Conservation (phyloP, 2,113 vertebrate species). For the Plecturocebus donacophilus region DNA sequence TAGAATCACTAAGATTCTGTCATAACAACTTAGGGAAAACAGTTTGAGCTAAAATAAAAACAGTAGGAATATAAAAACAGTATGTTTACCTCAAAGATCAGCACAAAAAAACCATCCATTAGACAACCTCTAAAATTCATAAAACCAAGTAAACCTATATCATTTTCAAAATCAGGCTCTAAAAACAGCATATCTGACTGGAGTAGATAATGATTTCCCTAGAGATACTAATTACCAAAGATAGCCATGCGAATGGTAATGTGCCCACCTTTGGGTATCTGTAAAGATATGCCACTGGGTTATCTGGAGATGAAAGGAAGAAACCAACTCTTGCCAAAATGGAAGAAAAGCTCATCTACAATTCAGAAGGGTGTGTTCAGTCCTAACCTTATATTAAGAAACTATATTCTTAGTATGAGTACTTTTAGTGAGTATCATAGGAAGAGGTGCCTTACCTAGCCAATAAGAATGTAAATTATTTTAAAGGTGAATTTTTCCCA, state of each 20-base stretch:
- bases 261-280: neutral
- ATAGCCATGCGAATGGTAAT: neutral
- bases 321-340: neutral
- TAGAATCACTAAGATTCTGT: constrained; percentile 54
- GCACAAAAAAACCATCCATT: constrained; percentile 6
- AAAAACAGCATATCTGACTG: neutral
- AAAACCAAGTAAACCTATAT: constrained; percentile 15
- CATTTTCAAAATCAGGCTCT: neutral
- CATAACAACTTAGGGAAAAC: neutral
- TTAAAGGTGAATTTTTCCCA: constrained; percentile 4
- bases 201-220: neutral
- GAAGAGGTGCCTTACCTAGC: neutral
- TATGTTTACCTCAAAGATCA: neutral
- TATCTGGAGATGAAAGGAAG: neutral
- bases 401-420: neutral
- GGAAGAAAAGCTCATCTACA: neutral
- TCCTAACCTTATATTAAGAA: constrained; percentile 32
- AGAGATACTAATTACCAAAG: neutral
- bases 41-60: constrained; percentile 23
- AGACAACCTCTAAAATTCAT: neutral
- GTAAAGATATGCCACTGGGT: neutral
- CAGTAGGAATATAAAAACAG: constrained; percentile 10
- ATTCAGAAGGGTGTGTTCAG: constrained; percentile 29
- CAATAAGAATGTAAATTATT: constrained; percentile 39
- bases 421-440: neutral